Evolutionary conservation across 2,888 invertebrate genomes (phyloP).

Genomic region (Mimumesa dahlbomi): DNA sequence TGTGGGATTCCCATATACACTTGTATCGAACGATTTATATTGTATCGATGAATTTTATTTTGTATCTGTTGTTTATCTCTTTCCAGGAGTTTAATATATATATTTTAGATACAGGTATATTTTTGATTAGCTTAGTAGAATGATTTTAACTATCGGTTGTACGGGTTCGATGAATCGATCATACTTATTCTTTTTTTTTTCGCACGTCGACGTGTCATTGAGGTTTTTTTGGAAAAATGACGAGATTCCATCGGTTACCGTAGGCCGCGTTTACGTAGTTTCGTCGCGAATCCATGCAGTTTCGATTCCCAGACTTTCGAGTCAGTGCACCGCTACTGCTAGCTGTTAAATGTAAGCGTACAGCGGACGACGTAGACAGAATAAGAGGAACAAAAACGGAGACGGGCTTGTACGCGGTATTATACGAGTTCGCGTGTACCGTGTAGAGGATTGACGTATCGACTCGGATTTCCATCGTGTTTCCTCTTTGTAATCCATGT

Average conservation of each 20-base stretch:
- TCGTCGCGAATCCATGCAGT: constrained; percentile 39
- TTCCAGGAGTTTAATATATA: too few species aligned
- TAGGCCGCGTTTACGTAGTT: too few species aligned
- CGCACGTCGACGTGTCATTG: neutral
- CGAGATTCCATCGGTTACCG: too few species aligned
- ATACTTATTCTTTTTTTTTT: neutral
- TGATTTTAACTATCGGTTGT: neutral
- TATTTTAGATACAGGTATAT: too few species aligned
- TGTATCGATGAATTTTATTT: too few species aligned
- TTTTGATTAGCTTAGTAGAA: too few species aligned
- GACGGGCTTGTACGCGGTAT: constrained; percentile 55
- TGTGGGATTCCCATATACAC: too few species aligned
- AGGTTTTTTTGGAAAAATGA: neutral
- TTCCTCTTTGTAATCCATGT: constrained; percentile 22
- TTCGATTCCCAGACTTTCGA: constrained; percentile 48
- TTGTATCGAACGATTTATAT: too few species aligned
- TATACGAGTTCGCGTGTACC: constrained; percentile 50
- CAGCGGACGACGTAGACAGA: constrained; percentile 61
- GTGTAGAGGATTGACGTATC: constrained; percentile 51
- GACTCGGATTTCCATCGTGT: constrained; percentile 54
- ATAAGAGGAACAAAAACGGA: constrained; percentile 61
- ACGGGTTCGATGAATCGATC: neutral
- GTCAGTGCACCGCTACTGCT: constrained; percentile 51
- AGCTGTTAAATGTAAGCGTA: constrained; percentile 58
- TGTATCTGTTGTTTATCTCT: too few species aligned